Evolutionary conservation across 2,888 invertebrate genomes (phyloP).

Genomic region (Merodon equestris): DNA sequence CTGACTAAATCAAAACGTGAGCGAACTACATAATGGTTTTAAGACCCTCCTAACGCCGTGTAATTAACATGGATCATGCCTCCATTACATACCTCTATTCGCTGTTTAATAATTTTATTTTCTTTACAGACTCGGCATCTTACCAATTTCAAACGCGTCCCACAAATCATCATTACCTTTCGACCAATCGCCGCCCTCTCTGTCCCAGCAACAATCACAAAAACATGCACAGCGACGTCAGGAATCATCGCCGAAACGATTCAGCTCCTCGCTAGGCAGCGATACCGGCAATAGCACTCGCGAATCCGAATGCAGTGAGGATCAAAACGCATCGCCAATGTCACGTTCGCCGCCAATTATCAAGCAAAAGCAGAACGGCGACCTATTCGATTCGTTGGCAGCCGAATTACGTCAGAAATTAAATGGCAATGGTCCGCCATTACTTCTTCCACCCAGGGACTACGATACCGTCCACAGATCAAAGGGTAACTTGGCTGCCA

Average conservation of each 20-base stretch:
- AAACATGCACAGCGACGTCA: conserved; percentile 72
- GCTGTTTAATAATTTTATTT: conserved; percentile 1
- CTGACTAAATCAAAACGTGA: too few species aligned
- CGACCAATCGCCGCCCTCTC: conserved; percentile 5
- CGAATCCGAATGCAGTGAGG: conserved; percentile 86
- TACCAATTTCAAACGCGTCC: conserved; percentile 58
- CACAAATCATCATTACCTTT: conserved; percentile 68
- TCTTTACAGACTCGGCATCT: conserved; percentile 67
- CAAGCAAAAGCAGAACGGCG: conserved; percentile 81
- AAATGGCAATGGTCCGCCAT: conserved; percentile 83
- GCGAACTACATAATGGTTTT: too few species aligned
- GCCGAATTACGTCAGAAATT: conserved; percentile 92
- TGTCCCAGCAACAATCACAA: conserved; percentile 48
- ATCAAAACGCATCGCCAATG: conserved; percentile 79
- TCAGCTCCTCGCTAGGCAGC: conserved; percentile 88
- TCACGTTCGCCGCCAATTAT: conserved; percentile 74
- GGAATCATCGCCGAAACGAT: conserved; percentile 79
- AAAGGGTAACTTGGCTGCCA: conserved; percentile 87
- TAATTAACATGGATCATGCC: too few species aligned
- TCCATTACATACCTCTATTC: too few species aligned
- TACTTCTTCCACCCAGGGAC: conserved; percentile 94
- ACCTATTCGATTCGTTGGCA: conserved; percentile 93
- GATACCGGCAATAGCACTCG: conserved; percentile 85
- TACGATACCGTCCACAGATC: conserved; percentile 92
- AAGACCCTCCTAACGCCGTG: too few species aligned